A percentile compares a stretch with the other conserved stretches of the same genome.
phyloP scores from a whole-genome alignment of 2,113 vertebrate genomes.

The Cnemophilus loriae region DNA sequence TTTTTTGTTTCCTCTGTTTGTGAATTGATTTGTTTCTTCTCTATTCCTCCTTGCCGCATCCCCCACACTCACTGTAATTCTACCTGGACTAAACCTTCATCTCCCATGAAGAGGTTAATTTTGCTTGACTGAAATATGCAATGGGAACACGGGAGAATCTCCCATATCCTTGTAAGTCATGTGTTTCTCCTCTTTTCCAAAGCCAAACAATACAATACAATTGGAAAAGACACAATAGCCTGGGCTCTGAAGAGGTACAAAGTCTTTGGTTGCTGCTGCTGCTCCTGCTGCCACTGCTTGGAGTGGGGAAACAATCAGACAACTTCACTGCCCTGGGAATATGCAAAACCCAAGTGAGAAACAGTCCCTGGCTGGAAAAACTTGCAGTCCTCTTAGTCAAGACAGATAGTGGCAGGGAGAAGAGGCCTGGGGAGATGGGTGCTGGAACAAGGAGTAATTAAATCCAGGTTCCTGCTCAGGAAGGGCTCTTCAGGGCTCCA shows the following conservation, averaged over 20 bases:
- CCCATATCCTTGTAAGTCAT: background rate
- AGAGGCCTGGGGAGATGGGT: accelerated
- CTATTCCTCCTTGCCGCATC: background rate
- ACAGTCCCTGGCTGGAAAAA: background rate
- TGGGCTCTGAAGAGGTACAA: background rate
- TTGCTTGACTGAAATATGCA: background rate
- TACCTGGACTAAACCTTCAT: background rate
- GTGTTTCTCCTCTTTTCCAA: background rate
- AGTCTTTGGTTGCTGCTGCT: background rate
- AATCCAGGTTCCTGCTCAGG: background rate
- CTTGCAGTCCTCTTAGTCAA: background rate
- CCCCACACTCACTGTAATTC: accelerated
- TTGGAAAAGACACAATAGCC: background rate
- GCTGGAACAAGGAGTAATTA: background rate
- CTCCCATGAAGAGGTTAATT: background rate
- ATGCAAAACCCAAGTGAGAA: background rate
- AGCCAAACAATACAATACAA: background rate
- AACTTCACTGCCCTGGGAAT: background rate
- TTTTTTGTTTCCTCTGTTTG: background rate
- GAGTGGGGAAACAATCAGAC: background rate
- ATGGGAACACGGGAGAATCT: background rate
- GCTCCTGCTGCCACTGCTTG: background rate
- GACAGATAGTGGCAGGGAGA: background rate
- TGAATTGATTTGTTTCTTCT: background rate
- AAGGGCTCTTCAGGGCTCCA: background rate